phyloP scores from a whole-genome alignment of 2,888 invertebrate genomes.

The Netelia fuscicornis region DNA sequence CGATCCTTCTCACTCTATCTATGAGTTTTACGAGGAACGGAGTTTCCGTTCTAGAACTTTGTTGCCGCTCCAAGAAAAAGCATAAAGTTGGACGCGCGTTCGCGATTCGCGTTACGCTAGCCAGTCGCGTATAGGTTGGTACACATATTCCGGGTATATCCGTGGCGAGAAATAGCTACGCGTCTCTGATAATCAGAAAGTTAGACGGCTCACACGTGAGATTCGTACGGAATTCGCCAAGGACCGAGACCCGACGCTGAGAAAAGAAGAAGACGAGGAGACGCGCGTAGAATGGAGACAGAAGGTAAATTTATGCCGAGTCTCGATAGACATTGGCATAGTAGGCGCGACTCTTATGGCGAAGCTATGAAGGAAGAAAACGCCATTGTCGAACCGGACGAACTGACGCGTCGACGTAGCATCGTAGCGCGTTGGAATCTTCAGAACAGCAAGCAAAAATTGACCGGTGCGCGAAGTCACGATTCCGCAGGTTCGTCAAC shows the following conservation, averaged over 20 bases:
- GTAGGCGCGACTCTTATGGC: slow-evolving; percentile 78
- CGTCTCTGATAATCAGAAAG: slow-evolving; percentile 64
- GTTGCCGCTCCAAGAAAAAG: slow-evolving; percentile 23
- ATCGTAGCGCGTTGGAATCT: slow-evolving; percentile 62
- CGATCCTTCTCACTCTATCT: slow-evolving; percentile 28
- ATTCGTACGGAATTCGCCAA: slow-evolving; percentile 40
- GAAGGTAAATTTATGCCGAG: slow-evolving; percentile 53
- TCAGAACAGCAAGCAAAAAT: slow-evolving; percentile 57
- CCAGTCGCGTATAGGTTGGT: neutral
- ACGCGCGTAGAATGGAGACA: slow-evolving; percentile 38
- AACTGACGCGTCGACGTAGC: slow-evolving; percentile 64
- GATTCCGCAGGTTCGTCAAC: slow-evolving; percentile 74
- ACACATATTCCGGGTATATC: slow-evolving; percentile 36
- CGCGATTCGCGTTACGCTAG: neutral
- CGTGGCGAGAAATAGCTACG: slow-evolving; percentile 33
- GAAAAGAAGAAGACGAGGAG: slow-evolving; percentile 15
- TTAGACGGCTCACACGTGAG: slow-evolving; percentile 59
- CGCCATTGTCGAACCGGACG: slow-evolving; percentile 67
- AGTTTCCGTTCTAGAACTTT: slow-evolving; percentile 37
- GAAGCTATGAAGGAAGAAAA: slow-evolving; percentile 75
- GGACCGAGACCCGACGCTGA: slow-evolving; percentile 10
- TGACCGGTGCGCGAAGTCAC: slow-evolving; percentile 60
- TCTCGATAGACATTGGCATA: slow-evolving; percentile 59
- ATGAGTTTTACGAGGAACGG: slow-evolving; percentile 4
- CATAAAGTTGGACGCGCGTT: slow-evolving; percentile 24